Base-by-base conservation (phyloP, 92 coral and sea anemone genomes). In the Actinernus sp. region DNA sequence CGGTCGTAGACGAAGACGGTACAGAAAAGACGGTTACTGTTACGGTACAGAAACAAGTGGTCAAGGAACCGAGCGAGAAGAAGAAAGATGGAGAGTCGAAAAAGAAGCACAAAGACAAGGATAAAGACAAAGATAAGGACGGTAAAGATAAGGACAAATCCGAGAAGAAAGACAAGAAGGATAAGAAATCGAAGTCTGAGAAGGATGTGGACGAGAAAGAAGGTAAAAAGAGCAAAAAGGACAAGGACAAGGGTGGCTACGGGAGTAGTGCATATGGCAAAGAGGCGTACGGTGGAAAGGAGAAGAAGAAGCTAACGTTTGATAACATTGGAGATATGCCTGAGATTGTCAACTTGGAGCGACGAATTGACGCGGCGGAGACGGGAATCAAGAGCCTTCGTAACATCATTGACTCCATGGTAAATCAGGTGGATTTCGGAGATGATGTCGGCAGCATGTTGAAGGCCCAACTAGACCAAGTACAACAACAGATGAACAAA, bases 391-490 rank as follows among this genome's bases (percentile, higher is more conserved):
- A 90, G 58, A 72, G 97, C 28, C 74, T 93, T 33, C 92, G 96
- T 26, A 90, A 87, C 66, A 90, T 93, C 53, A 74, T 93, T 29
- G 97, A 87, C 66, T 82, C 92, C 43, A 78, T 93, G 88, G 92
- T 93, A 10, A 90, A 91, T 49, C 98, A 89, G 56, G 97, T 88
- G 4, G 97, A 90, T 70, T 86, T 86, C 51, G 93, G 96, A 24
- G 96, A 82, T 49, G 93, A 84, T 9, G 91, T 89, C 24, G 92
- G 90, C 10, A 85, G 87, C 20, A 62, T 78, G 56, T 59, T 89
- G 4, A 86, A 84, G 72, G 93, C 88, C 4, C 97, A 90, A 56
- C 79, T 89, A 11, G 86, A 72, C 20, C 93, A 85, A 62, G 78
- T 56, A 10, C 92, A 90, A 70, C 84, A 86, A 20, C 97, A 90